Conservation (phyloP, 2,113 vertebrate genomes). For the Dissostichus mawsoni region DNA sequence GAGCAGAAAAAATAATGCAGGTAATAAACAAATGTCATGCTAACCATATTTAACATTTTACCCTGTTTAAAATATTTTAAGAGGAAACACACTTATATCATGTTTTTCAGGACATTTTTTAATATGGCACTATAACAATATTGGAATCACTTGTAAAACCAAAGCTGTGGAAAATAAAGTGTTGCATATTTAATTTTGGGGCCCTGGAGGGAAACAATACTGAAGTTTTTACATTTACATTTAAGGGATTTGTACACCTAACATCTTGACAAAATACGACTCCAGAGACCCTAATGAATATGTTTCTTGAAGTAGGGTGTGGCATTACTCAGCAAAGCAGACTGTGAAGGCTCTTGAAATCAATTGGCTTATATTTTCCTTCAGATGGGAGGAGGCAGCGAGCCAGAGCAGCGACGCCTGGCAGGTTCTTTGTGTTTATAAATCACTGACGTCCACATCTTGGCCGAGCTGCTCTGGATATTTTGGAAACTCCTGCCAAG, state of each 20-base stretch:
- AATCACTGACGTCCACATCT: constrained; percentile 21
- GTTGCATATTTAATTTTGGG: too few species aligned
- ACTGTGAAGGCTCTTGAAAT: constrained; percentile 14
- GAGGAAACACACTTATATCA: background rate
- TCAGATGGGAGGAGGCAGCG: constrained; percentile 21
- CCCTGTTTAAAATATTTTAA: too few species aligned
- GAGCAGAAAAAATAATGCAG: background rate
- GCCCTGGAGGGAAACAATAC: background rate
- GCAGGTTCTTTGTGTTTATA: constrained; percentile 11
- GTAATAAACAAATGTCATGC: background rate
- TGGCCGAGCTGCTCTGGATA: constrained; percentile 16
- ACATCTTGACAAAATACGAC: background rate
- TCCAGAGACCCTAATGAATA: background rate
- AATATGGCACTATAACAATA: background rate
- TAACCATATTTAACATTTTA: background rate
- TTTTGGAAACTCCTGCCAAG: constrained; percentile 20
- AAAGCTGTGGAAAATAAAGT: background rate
- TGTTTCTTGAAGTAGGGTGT: background rate
- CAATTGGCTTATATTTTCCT: background rate
- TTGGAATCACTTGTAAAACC: background rate
- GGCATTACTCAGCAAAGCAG: constrained; percentile 12
- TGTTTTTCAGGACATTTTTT: too few species aligned
- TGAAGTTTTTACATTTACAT: too few species aligned
- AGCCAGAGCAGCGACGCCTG: constrained; percentile 10
- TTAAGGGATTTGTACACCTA: too few species aligned